Conservation (phyloP, 2,113 vertebrate genomes). For the Urocitellus parryii region DNA sequence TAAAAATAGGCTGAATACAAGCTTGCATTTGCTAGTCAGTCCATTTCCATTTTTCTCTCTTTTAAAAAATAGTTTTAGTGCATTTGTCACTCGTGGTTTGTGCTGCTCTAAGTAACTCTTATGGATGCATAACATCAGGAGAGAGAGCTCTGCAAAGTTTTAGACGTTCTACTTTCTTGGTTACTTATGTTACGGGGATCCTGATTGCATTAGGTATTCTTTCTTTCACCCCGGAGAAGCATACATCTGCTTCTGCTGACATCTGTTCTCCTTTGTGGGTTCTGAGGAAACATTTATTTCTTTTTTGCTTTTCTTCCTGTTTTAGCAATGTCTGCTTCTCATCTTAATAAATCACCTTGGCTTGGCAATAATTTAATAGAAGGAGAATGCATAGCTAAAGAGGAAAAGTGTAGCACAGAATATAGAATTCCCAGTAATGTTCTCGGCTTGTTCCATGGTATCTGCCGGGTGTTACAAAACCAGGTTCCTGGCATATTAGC, state of each 20-base stretch:
- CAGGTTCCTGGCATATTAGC: background rate
- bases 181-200: constrained; percentile 64
- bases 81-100: background rate
- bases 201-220: constrained; percentile 76
- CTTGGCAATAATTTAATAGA: constrained; percentile 75
- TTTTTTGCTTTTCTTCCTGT: constrained; percentile 76
- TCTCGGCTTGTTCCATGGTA: background rate
- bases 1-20: constrained; percentile 32
- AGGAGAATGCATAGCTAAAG: constrained; percentile 63
- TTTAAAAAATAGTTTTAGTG: constrained; percentile 42
- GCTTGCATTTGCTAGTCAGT: background rate
- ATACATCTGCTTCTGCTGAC: constrained; percentile 81
- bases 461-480: background rate
- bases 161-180: constrained; percentile 44
- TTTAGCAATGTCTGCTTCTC: constrained; percentile 81
- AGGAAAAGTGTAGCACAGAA: constrained; percentile 24
- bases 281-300: constrained; percentile 79
- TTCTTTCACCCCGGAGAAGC: constrained; percentile 68
- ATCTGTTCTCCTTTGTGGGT: constrained; percentile 80
- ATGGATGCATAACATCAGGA: background rate
- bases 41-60: constrained; percentile 55
- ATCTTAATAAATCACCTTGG: constrained; percentile 80
- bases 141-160: constrained; percentile 67
- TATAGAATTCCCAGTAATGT: background rate
- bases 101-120: constrained; percentile 42